Evolutionary conservation across 2,888 invertebrate genomes (phyloP).

Genomic region (Tetragonula carbonaria): DNA sequence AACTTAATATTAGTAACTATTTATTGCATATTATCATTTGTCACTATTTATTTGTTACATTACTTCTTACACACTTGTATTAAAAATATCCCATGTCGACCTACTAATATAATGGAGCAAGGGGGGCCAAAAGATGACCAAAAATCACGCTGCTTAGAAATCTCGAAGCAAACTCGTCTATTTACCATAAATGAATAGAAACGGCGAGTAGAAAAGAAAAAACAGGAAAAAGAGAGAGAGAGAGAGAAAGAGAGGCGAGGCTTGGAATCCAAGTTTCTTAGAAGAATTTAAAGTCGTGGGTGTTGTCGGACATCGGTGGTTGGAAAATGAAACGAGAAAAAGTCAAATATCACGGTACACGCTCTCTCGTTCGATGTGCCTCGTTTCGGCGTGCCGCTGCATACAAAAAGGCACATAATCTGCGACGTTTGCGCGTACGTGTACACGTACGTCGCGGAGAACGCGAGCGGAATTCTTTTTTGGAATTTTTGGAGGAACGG

Average conservation of each 20-base stretch:
- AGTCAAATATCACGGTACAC: constrained; percentile 59
- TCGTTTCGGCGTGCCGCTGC: constrained; percentile 67
- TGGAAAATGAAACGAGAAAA: constrained; percentile 26
- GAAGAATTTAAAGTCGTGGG: constrained; percentile 53
- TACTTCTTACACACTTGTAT: too few species aligned
- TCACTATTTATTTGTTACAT: too few species aligned
- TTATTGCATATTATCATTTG: too few species aligned
- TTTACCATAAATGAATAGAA: neutral
- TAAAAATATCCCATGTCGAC: too few species aligned
- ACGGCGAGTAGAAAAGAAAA: neutral
- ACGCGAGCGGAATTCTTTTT: constrained; percentile 41
- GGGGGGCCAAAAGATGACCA: neutral
- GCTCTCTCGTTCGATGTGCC: constrained; percentile 64
- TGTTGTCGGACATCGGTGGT: constrained; percentile 20
- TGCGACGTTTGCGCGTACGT: constrained; percentile 25
- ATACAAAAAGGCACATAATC: constrained; percentile 76
- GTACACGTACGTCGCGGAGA: too few species aligned
- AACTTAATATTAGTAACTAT: too few species aligned
- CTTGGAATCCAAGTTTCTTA: constrained; percentile 36
- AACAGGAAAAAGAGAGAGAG: constrained; percentile 7
- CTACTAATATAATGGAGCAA: neutral
- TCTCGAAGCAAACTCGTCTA: neutral
- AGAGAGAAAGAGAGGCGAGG: constrained; percentile 5
- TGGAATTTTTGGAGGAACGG: constrained; percentile 53
- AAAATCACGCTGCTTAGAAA: neutral